Evolutionary conservation across 2,797 vertebrate genomes (phyloP), one percentile per base, ranked within the genome.

Genomic region (Tokudaia tokunoshimensis): DNA sequence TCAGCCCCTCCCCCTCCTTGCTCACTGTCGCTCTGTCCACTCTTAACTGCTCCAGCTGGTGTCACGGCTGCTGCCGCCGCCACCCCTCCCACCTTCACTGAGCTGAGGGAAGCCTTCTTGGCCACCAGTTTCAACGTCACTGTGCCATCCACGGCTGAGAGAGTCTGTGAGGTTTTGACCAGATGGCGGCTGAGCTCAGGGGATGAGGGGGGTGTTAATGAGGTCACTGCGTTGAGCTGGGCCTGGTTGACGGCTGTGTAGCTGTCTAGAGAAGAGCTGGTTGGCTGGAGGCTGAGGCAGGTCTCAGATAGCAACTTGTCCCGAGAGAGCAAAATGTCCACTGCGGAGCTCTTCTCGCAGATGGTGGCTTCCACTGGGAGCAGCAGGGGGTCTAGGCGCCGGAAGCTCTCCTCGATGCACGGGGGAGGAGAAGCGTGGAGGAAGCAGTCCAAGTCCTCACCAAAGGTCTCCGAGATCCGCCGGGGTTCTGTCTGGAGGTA

Each of bases 401-500:
- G 99, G 92, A 99, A 99, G 91, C 82, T 98, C 98, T 99, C 94
- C 75, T 99, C 99, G 1, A 97, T 98, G 94, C 99, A 99, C 72
- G 99, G 99, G 74, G 99, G 98, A 96, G 99, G 99, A 85, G 99
- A 99, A 0, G 99, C 98, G 0, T 99, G 99, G 61, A 99, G 99
- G 93, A 99, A 99, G 74, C 99, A 99, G 70, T 99, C 99, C 97
- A 99, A 98, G 96, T 99, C 99, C 92, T 99, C 99, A 12, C 99
- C 99, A 37, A 99, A 99, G 80, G 99, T 99, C 98, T 99, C 99
- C 0, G 99, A 99, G 94, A 99, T 99, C 92, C 99, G 99, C 97
- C 99, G 99, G 1, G 99, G 99, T 93, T 99, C 99, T 0, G 99
- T 99, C 99, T 99, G 99, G 96, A 99, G 99, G 97, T 99, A 99